Percentiles rank a stretch among this genome's conserved stretches.
Conservation (phyloP, 2,113 vertebrate genomes). For the Daboia siamensis region DNA sequence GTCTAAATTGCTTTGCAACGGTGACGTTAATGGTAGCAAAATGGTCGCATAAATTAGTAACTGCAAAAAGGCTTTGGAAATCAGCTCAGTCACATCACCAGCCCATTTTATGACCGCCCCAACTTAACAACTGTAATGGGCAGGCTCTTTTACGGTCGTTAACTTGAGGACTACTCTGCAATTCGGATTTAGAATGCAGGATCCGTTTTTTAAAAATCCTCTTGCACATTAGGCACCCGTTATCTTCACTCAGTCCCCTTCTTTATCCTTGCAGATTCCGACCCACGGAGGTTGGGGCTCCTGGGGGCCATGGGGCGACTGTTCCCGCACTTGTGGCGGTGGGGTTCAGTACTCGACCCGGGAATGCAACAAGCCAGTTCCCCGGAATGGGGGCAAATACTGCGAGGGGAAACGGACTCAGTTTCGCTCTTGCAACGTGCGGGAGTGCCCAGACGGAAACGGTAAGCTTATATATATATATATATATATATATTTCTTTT, state of each 20-base stretch:
- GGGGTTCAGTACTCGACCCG: constrained; percentile 69
- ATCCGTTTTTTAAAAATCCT: neutral
- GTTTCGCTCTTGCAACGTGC: constrained; percentile 66
- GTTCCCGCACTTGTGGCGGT: constrained; percentile 68
- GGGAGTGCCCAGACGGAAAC: constrained; percentile 53
- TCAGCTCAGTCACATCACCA: too few species aligned
- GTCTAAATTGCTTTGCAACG: too few species aligned
- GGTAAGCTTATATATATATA: constrained; percentile 51
- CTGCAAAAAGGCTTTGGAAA: too few species aligned
- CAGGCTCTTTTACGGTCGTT: too few species aligned
- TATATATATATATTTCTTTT: too few species aligned
- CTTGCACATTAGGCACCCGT: neutral
- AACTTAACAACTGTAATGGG: too few species aligned
- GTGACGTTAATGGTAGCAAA: too few species aligned
- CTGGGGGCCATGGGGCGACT: constrained; percentile 67
- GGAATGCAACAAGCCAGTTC: constrained; percentile 52
- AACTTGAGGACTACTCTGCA: neutral
- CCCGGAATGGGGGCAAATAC: constrained; percentile 68
- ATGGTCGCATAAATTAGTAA: too few species aligned
- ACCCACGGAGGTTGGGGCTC: constrained; percentile 66
- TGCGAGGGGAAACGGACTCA: constrained; percentile 67
- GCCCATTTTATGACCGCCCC: too few species aligned
- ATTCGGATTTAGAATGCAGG: neutral
- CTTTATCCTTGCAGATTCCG: constrained; percentile 47
- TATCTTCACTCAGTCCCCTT: neutral